Evolutionary conservation across 1,140 invertebrate genomes (phyloP).

Genomic region (Drosophila lacteicornis): DNA sequence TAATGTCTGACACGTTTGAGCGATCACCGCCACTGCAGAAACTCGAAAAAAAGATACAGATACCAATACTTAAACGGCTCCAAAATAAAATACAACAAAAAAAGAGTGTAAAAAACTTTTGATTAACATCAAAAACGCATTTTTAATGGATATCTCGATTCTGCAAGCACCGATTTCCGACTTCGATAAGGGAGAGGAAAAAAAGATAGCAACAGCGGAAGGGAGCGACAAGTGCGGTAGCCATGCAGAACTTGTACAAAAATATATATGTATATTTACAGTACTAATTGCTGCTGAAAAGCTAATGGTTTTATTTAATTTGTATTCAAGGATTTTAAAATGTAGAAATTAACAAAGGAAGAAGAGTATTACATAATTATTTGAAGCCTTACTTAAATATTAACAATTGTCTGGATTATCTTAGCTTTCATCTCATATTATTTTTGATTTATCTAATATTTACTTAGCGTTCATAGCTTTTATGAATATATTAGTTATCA

Average conservation of each 20-base stretch:
- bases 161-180: conserved; percentile 50
- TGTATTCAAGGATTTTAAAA: not conserved
- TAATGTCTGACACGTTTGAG: conserved; percentile 74
- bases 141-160: conserved; percentile 46
- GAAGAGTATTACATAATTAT: not conserved
- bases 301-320: conserved; percentile 2
- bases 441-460: not conserved
- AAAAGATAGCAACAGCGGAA: conserved; percentile 4
- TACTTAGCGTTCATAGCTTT: not conserved
- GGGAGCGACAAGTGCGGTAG: conserved; percentile 52
- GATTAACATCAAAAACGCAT: conserved; percentile 78
- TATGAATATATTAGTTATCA: not conserved
- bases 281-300: conserved; percentile 7
- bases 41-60: conserved; percentile 35
- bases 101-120: conserved; percentile 40
- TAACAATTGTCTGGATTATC: not conserved
- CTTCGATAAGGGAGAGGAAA: conserved; percentile 7
- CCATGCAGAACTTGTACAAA: conserved; percentile 52
- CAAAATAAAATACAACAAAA: conserved; percentile 11
- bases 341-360: not conserved
- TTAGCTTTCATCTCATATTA: not conserved
- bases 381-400: not conserved
- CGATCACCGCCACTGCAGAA: conserved; percentile 60
- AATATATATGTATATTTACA: conserved; percentile 7
- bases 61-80: conserved; percentile 34